Evolutionary conservation across 2,113 vertebrate species (phyloP), one percentile per base, ranked within the genome.

Genomic region (Forbesichthys papilliferus): DNA sequence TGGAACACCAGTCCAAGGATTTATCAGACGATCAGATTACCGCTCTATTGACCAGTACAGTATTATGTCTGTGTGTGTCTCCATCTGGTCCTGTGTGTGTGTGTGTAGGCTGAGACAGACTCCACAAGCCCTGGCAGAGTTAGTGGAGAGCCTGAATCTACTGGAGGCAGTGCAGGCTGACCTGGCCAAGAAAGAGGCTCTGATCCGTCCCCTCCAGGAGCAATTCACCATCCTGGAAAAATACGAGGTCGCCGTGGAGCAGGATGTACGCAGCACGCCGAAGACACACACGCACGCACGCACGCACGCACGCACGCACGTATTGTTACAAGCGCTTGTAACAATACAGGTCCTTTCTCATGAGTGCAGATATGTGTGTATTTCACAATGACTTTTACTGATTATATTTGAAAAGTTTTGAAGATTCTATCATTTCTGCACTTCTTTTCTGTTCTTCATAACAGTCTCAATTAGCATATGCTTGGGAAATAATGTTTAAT

Each of bases 191-290:
- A 85, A 86, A 0, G 93, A 95, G 80, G 75, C 80, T 71, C 93
- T 94, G 84, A 95, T 96, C 74, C 85, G 87, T 3, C 87, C 94
- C 53, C 93, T 96, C 66, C 93, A 96, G 0, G 94, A 97, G 48
- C 95, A 96, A 80, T 96, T 96, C 75, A 74, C 92, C 75, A 93
- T 96, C 59, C 89, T 96, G 11, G 90, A 93, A 62, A 97, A 96
- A 85, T 95, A 96, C 0, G 94, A 96, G 58, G 93, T 96, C 77
- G 63, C 84, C 0, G 90, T 96, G 48, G 87, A 91, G 3, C 88
- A 89, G 0, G 66, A 36, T 11, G 95, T 96, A 84, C 93, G 93
- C 77, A 46, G 10, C 27, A 12, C 3, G 0, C 48, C 69, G 11
- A 51, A 57, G 33, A 55, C 16, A 62, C 42, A 16, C 61, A 49